These are phyloP conservation scores for Murina feae DNA, from an alignment of 2,113 vertebrate genomes.

Conservation along the genomic window DNA sequence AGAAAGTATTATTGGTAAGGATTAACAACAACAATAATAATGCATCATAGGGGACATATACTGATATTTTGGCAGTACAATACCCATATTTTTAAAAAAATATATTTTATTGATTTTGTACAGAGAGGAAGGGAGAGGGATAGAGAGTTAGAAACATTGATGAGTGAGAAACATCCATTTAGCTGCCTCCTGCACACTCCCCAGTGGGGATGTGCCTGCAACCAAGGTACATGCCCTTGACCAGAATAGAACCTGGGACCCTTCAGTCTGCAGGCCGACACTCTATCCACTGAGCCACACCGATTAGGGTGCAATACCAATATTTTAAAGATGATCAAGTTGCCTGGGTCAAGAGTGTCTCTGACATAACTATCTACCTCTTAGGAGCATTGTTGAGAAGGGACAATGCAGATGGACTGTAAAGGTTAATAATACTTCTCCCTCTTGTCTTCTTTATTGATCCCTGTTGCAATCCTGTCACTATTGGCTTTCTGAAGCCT, in stretches of 20 bases:
- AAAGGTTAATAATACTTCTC: constrained; percentile 33
- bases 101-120: too few relatives aligned
- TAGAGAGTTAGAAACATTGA: too few relatives aligned
- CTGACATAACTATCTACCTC: not conserved
- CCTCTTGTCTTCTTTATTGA: constrained; percentile 36
- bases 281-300: too few relatives aligned
- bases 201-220: too few relatives aligned
- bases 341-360: not conserved
- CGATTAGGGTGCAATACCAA: not conserved
- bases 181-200: too few relatives aligned
- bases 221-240: too few relatives aligned
- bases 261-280: too few relatives aligned
- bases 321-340: constrained; percentile 4
- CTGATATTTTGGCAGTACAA: not conserved
- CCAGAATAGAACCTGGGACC: too few relatives aligned
- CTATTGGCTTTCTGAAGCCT: constrained; percentile 42
- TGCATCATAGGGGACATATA: not conserved
- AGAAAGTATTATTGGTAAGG: too few relatives aligned
- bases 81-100: not conserved
- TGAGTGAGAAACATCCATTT: too few relatives aligned
- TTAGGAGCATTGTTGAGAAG: not conserved
- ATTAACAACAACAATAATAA: not conserved
- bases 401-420: not conserved
- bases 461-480: constrained; percentile 6
- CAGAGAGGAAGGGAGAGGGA: too few relatives aligned